Evolutionary conservation across 2,113 vertebrate genomes (phyloP).

Genomic region (Ornithorhynchus anatinus): DNA sequence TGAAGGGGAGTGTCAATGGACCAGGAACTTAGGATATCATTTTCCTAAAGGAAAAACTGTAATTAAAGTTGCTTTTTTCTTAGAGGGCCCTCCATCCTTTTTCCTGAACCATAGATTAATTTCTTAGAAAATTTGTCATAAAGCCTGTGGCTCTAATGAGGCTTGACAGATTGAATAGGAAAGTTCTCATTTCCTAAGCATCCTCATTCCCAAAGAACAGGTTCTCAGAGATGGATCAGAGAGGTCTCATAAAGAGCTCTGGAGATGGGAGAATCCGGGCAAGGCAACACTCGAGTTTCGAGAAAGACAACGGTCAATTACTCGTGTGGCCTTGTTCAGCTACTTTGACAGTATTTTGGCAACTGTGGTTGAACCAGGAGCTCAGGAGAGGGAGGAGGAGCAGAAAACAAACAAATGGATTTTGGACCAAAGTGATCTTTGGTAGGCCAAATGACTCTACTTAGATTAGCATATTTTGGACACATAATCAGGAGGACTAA

Average conservation of each 20-base stretch:
- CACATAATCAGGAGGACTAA: no score
- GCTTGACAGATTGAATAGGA: slow-evolving; percentile 64
- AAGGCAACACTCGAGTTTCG: slow-evolving; percentile 39
- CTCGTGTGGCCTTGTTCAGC: slow-evolving; percentile 60
- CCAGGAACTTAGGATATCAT: slow-evolving; percentile 55
- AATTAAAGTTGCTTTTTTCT: slow-evolving; percentile 62
- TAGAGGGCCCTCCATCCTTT: slow-evolving; percentile 54
- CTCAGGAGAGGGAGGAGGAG: slow-evolving; percentile 6
- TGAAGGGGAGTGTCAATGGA: slow-evolving; percentile 42
- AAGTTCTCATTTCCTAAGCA: slow-evolving; percentile 61
- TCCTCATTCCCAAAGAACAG: slow-evolving; percentile 56
- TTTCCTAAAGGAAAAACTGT: slow-evolving; percentile 60
- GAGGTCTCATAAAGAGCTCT: slow-evolving; percentile 70
- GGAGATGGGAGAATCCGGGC: slow-evolving; percentile 53
- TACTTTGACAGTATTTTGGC: slow-evolving; percentile 61
- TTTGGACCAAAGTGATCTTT: no score
- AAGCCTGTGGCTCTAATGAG: slow-evolving; percentile 58
- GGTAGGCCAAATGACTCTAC: no score
- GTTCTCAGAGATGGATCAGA: slow-evolving; percentile 64
- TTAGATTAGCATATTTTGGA: no score
- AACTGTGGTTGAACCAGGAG: slow-evolving; percentile 33
- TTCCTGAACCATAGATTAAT: slow-evolving; percentile 57
- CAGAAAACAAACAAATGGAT: no score
- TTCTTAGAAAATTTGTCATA: slow-evolving; percentile 62
- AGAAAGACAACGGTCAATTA: slow-evolving; percentile 46